Evolutionary conservation across 2,797 vertebrate species (phyloP).

Genomic region (Lateolabrax maculatus): DNA sequence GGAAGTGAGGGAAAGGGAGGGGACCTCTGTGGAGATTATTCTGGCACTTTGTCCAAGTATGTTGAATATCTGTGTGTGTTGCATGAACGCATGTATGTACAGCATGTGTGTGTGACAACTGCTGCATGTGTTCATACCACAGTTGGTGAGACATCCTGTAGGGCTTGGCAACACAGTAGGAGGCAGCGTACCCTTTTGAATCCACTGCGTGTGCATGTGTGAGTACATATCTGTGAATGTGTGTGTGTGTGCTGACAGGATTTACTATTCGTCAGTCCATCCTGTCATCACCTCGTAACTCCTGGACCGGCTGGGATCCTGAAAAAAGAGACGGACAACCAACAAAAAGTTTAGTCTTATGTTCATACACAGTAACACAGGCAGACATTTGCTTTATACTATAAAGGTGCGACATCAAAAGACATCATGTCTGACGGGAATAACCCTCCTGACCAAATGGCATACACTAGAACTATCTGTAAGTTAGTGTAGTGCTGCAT

Average conservation of each 20-base stretch:
- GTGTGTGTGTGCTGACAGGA: conserved; percentile 68
- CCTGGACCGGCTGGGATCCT: conserved; percentile 14
- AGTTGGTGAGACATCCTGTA: conserved; percentile 70
- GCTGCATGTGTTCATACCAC: conserved; percentile 52
- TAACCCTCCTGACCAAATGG: conserved; percentile 3
- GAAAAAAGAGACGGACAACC: conserved; percentile 39
- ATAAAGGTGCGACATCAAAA: conserved; percentile 6
- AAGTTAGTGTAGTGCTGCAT: background rate
- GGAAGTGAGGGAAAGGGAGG: conserved; percentile 54
- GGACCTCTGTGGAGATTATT: conserved; percentile 40
- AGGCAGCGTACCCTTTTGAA: conserved; percentile 55
- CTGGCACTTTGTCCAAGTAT: conserved; percentile 27
- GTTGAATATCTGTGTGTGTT: conserved; percentile 38
- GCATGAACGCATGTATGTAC: background rate
- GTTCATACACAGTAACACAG: conserved; percentile 10
- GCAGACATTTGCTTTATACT: background rate
- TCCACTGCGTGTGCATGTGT: conserved; percentile 38
- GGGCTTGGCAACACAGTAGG: conserved; percentile 61
- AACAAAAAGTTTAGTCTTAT: conserved; percentile 12
- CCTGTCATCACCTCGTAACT: conserved; percentile 70
- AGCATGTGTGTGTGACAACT: conserved; percentile 47
- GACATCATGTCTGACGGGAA: background rate
- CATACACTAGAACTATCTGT: background rate
- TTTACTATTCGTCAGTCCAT: conserved; percentile 62
- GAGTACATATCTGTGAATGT: conserved; percentile 42